These are phyloP conservation scores for Pandemis heparana DNA, from an alignment of 2,888 invertebrate genomes.

Conservation along the genomic window DNA sequence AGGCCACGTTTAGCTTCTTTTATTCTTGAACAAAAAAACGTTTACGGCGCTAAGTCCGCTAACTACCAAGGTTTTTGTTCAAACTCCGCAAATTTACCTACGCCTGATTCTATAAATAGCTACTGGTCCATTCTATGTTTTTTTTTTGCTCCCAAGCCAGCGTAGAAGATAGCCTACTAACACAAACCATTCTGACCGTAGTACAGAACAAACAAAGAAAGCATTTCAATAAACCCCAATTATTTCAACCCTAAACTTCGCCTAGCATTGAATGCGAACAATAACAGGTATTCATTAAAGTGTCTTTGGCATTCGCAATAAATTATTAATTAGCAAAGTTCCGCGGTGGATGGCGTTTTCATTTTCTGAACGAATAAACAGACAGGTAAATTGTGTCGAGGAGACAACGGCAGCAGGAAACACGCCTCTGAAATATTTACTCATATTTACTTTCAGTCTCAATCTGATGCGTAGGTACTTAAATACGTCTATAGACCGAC, in stretches of 20 bases:
- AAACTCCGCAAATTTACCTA: no score
- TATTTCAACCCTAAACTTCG: not conserved
- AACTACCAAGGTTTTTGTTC: no score
- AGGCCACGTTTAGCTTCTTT: no score
- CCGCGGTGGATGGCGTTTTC: constrained; percentile 32
- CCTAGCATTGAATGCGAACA: constrained; percentile 11
- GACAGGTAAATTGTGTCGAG: constrained; percentile 19
- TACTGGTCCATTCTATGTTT: no score
- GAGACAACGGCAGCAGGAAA: constrained; percentile 9
- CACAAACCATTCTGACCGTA: not conserved
- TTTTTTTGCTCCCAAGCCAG: no score
- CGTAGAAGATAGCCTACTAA: not conserved
- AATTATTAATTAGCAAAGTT: constrained; percentile 56
- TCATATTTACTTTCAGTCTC: no score
- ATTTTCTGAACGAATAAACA: constrained; percentile 37
- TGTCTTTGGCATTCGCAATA: constrained; percentile 53
- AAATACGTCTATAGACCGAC: no score
- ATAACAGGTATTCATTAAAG: constrained; percentile 49
- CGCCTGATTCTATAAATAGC: no score
- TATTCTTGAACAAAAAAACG: no score
- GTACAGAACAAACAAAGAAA: constrained; percentile 16
- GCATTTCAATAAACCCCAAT: constrained; percentile 7
- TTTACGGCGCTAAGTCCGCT: no score
- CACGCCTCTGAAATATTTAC: no score
- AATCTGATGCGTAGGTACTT: no score